These are phyloP conservation scores for Theonella swinhoei DNA, from an alignment of 37 sponge, comb jelly and placozoan species.

Conservation along the genomic window DNA sequence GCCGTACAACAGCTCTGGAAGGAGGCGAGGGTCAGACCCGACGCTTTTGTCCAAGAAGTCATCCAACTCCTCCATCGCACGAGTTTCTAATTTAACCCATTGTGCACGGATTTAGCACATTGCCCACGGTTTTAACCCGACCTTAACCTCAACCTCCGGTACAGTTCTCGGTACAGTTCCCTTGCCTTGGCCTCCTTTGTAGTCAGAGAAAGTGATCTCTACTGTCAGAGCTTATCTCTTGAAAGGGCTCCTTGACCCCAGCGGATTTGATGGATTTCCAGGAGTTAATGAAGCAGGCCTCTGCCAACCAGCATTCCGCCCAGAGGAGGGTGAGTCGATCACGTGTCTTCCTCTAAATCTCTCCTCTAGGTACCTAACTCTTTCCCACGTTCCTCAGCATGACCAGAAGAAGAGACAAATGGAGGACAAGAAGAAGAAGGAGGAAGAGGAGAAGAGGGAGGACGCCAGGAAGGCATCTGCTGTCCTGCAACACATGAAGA, in stretches of 20 bases:
- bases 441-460: not conserved
- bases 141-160: too few relatives aligned
- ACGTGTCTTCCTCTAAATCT: not conserved
- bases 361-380: not conserved
- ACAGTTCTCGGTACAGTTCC: too few relatives aligned
- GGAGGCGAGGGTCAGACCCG: slow-evolving; percentile 19
- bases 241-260: too few relatives aligned
- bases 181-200: too few relatives aligned
- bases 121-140: not conserved
- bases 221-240: too few relatives aligned
- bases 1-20: slow-evolving; percentile 46
- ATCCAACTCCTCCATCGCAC: slow-evolving; percentile 34
- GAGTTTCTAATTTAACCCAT: too few relatives aligned
- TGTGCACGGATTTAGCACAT: not conserved
- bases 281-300: slow-evolving; percentile 37
- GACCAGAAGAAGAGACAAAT: slow-evolving; percentile 15
- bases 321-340: slow-evolving; percentile 25
- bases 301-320: slow-evolving; percentile 25
- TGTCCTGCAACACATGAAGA: slow-evolving; percentile 12
- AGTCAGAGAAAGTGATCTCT: too few relatives aligned
- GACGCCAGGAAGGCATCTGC: slow-evolving; percentile 29
- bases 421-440: slow-evolving; percentile 10
- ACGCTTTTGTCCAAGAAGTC: slow-evolving; percentile 23
- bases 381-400: slow-evolving; percentile 8
- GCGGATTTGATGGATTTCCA: slow-evolving; percentile 63